A percentile compares a stretch with the other conserved stretches of the same genome.
phyloP scores from a whole-genome alignment of 2,888 invertebrate species.

The Bombylius discolor region DNA sequence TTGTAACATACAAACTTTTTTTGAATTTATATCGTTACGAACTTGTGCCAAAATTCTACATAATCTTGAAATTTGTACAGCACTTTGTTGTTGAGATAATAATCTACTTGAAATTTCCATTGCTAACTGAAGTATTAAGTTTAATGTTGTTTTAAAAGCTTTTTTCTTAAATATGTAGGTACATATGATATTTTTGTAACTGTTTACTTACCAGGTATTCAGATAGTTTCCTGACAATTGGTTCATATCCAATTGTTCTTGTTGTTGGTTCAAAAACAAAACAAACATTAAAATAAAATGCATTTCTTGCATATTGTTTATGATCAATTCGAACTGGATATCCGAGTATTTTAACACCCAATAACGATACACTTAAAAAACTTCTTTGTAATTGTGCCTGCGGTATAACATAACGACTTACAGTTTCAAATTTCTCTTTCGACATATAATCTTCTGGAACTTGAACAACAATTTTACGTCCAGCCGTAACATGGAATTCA shows the following conservation, averaged over 20 bases:
- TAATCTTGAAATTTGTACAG: slow-evolving; percentile 45
- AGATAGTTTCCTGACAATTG: slow-evolving; percentile 67
- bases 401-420: slow-evolving; percentile 72
- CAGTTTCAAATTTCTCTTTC: slow-evolving; percentile 69
- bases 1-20: slow-evolving; percentile 55
- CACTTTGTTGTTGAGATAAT: slow-evolving; percentile 48
- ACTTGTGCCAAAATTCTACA: slow-evolving; percentile 49
- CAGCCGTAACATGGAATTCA: slow-evolving; percentile 61
- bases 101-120: slow-evolving; percentile 62
- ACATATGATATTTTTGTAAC: not conserved
- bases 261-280: slow-evolving; percentile 69
- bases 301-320: slow-evolving; percentile 66
- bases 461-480: slow-evolving; percentile 67
- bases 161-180: not conserved
- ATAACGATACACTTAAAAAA: slow-evolving; percentile 61
- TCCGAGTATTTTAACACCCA: slow-evolving; percentile 63
- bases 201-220: slow-evolving; percentile 53
- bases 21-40: slow-evolving; percentile 54
- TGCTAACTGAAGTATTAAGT: slow-evolving; percentile 39
- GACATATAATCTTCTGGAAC: slow-evolving; percentile 66
- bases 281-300: slow-evolving; percentile 71
- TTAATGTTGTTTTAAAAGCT: not conserved
- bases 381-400: slow-evolving; percentile 67
- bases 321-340: slow-evolving; percentile 67
- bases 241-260: slow-evolving; percentile 64